A percentile compares a stretch with the other conserved stretches of the same genome.
Conservation (phyloP, 2,888 invertebrate species). For the Drosophila pullipes region DNA sequence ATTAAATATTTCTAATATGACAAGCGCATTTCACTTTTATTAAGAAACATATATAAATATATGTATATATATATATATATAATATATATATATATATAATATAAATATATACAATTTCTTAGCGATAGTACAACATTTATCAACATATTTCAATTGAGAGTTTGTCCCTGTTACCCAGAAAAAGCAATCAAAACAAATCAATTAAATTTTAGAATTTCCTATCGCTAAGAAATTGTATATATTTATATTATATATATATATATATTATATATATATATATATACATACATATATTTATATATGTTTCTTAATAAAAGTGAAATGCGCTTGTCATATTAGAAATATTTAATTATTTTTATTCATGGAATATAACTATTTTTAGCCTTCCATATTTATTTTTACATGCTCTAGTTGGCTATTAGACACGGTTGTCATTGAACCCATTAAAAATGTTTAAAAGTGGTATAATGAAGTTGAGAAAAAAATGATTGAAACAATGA, state of each 20-base stretch:
- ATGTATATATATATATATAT: too few relatives aligned
- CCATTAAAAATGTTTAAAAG: neutral
- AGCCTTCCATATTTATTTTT: neutral
- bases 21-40: neutral
- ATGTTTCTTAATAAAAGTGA: neutral
- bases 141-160: conserved; percentile 7
- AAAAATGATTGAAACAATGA: too few relatives aligned
- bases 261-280: too few relatives aligned
- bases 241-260: too few relatives aligned
- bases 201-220: neutral
- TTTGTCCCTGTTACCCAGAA: neutral
- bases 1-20: neutral
- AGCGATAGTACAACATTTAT: neutral
- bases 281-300: neutral
- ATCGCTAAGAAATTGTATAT: neutral
- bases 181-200: conserved; percentile 19
- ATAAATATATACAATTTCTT: neutral
- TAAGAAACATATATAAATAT: neutral
- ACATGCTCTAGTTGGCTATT: neutral
- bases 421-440: neutral
- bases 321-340: neutral
- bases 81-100: too few relatives aligned
- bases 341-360: neutral
- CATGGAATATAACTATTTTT: neutral
- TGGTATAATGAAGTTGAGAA: neutral